These are phyloP conservation scores for Sinosuthora webbiana DNA, from an alignment of 2,113 vertebrate genomes.

Conservation along the genomic window DNA sequence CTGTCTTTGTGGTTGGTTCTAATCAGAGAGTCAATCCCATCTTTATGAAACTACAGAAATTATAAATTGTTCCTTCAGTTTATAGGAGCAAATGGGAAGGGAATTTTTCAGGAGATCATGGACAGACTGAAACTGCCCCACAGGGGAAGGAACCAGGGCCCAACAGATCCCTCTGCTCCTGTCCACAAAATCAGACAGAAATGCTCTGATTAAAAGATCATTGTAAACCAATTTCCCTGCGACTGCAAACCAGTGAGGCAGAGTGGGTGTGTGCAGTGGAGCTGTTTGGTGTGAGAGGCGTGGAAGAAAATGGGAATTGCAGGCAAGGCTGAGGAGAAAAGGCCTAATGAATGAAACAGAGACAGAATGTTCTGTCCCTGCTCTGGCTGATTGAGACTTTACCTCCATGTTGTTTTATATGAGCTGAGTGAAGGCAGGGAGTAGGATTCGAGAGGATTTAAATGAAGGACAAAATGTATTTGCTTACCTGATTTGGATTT, in stretches of 20 bases:
- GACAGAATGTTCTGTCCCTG: background rate
- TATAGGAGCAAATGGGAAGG: background rate
- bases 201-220: background rate
- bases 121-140: background rate
- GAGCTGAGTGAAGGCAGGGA: background rate
- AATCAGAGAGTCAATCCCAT: background rate
- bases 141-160: background rate
- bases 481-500: background rate
- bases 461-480: background rate
- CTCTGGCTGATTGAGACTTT: background rate
- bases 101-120: background rate
- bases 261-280: background rate
- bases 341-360: constrained; percentile 24
- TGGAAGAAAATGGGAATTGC: constrained; percentile 49
- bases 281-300: background rate
- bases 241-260: background rate
- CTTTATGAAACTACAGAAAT: background rate
- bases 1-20: background rate
- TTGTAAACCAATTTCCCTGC: background rate
- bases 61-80: background rate
- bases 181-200: background rate
- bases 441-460: background rate
- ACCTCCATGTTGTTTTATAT: rapidly evolving
- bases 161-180: background rate
- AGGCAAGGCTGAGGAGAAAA: background rate